phyloP scores from a whole-genome alignment of 2,888 invertebrate species.

The Megamerina dolium region DNA sequence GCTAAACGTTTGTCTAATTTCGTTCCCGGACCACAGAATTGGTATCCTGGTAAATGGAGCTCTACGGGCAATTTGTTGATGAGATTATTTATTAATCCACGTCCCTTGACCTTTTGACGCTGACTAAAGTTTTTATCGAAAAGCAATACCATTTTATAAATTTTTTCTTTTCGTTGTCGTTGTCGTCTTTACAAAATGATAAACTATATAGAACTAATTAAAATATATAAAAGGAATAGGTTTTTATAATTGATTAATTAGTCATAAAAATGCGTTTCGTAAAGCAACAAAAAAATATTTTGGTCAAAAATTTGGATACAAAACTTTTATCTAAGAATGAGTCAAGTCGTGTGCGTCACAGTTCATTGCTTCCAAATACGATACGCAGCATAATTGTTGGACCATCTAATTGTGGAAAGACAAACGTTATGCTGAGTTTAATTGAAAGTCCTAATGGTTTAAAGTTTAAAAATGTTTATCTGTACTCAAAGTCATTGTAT shows the following conservation, averaged over 20 bases:
- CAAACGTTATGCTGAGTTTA: too few relatives aligned
- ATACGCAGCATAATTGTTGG: constrained; percentile 31
- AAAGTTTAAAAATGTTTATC: constrained; percentile 40
- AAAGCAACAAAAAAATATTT: not conserved
- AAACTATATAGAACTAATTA: too few relatives aligned
- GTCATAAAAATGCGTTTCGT: constrained; percentile 11
- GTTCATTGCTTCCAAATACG: constrained; percentile 28
- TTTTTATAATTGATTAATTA: constrained; percentile 1
- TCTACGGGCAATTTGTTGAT: constrained; percentile 4
- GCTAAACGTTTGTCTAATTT: constrained; percentile 22
- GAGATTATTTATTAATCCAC: constrained; percentile 6
- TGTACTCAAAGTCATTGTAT: constrained; percentile 35
- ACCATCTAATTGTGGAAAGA: constrained; percentile 40
- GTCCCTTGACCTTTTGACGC: constrained; percentile 8
- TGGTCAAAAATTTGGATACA: constrained; percentile 3
- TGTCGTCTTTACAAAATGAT: too few relatives aligned
- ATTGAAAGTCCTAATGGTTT: constrained; percentile 38
- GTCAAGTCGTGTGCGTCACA: constrained; percentile 22
- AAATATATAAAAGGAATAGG: constrained; percentile 1
- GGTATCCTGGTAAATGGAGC: constrained; percentile 10
- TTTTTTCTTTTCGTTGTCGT: too few relatives aligned
- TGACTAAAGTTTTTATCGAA: too few relatives aligned
- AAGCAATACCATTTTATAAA: too few relatives aligned
- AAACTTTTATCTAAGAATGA: not conserved
- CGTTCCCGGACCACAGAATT: too few relatives aligned